Evolutionary conservation across 2,888 invertebrate species (phyloP).

Genomic region (Mycalesis mineus): DNA sequence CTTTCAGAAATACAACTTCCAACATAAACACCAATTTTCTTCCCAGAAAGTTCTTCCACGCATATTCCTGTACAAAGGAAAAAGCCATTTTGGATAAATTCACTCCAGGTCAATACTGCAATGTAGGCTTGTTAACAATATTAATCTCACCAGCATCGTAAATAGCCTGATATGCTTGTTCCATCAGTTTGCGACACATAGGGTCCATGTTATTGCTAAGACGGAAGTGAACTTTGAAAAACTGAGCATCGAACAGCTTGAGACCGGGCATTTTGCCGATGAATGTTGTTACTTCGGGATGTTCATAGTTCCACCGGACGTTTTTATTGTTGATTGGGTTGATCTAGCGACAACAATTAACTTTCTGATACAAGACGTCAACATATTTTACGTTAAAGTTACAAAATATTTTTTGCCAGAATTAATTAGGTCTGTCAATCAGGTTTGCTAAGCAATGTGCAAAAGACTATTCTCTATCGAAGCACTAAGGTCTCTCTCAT

Average conservation of each 20-base stretch:
- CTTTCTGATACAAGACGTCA: no score
- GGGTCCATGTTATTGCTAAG: constrained; percentile 68
- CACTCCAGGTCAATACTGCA: no score
- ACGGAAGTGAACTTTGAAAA: constrained; percentile 57
- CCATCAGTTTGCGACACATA: constrained; percentile 83
- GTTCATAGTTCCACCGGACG: constrained; percentile 45
- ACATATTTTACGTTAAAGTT: no score
- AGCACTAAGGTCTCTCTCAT: no score
- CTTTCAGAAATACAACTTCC: constrained; percentile 79
- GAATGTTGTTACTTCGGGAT: constrained; percentile 63
- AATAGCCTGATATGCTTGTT: constrained; percentile 84
- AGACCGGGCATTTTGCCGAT: constrained; percentile 81
- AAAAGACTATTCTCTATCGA: no score
- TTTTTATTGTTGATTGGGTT: constrained; percentile 81
- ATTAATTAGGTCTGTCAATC: no score
- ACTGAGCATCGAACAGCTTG: constrained; percentile 79
- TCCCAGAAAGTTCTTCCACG: constrained; percentile 76
- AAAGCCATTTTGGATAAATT: no score
- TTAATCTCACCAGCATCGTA: constrained; percentile 80
- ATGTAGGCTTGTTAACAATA: no score
- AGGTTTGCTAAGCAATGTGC: no score
- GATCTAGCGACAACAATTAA: constrained; percentile 34
- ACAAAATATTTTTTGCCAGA: no score
- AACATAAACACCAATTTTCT: constrained; percentile 67
- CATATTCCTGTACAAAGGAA: constrained; percentile 71